Base-by-base conservation (phyloP, 2,113 vertebrate genomes). In the Acanthochromis polyacanthus region DNA sequence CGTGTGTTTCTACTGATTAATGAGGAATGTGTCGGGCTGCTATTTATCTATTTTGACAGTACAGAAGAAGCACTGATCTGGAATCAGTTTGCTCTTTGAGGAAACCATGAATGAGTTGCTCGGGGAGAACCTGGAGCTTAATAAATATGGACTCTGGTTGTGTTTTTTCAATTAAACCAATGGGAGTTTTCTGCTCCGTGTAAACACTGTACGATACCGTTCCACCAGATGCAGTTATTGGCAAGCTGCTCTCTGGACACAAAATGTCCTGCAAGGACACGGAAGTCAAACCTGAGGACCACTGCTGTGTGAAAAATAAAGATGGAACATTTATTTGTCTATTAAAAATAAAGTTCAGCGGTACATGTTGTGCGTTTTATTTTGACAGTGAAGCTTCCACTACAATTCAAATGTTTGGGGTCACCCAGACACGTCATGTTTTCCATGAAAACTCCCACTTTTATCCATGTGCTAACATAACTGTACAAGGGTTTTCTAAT, bases 141-240 rank as follows among this genome's bases (percentile, higher is more conserved):
- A 64, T 80, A 52, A 83, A 85, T 73, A 62, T 48, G 70, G 73
- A 69, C 50, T 59, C 12, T 32, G 78, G 25, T 68, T 88, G 79
- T 91, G 90, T 84, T 92, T 90, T 89, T 84, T 71, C 63, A 81
- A 56, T 88, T 59, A 86, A 40, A 68, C 28, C 56, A 55, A 23
- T 22, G 14, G 28, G 56, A 75, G 65, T 38, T 51, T 56, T 75
- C 52, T 79, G 73, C 55, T 58, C 59, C 76, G 50, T 72, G 72
- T 75, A 82, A 88, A 88, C 55, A 83, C 61, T 57, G 64, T 45
- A 50, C 25, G 11, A 40, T 61, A 82, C 75, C 59, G 64, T 67
- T 91, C 60, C 78, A 70, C 75, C 86, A 85, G 78, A 87, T 71
- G 76, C 46, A 74, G 40, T 28, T 78, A 80, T 70, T 85, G 80